Conservation (phyloP, 2,888 invertebrate genomes). For the Stenotaenia linearis region DNA sequence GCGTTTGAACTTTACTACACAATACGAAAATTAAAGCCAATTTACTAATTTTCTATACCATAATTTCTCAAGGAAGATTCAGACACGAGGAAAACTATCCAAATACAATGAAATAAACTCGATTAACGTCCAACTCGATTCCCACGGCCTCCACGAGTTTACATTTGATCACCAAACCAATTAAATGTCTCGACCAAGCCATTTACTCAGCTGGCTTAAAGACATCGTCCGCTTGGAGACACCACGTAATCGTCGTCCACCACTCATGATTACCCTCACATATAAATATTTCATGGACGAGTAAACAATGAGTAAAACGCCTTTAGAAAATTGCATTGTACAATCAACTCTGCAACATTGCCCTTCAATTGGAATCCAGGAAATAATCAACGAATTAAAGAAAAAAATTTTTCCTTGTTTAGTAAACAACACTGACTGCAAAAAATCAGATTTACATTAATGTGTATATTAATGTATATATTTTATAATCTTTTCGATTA, state of each 20-base stretch:
- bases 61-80: constrained; percentile 1
- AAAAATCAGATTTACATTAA: no score
- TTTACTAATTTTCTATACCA: not conserved
- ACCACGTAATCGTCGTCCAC: constrained; percentile 8
- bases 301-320: not conserved
- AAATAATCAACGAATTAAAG: not conserved
- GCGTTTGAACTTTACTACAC: not conserved
- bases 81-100: not conserved
- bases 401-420: not conserved
- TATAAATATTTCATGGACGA: constrained; percentile 1
- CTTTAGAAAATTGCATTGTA: not conserved
- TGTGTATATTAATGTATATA: no score
- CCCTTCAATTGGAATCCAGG: constrained; percentile 10
- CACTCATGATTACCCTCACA: not conserved
- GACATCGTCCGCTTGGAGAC: not conserved
- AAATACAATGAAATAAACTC: not conserved
- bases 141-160: not conserved
- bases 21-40: not conserved
- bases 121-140: constrained; percentile 2
- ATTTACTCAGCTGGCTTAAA: constrained; percentile 22
- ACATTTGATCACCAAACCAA: constrained; percentile 12
- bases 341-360: constrained; percentile 7
- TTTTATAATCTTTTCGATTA: no score
- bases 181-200: constrained; percentile 20
- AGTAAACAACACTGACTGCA: no score